These are phyloP conservation scores for Petrocephalus sullivani DNA, from an alignment of 2,797 vertebrate genomes.

Conservation along the genomic window DNA sequence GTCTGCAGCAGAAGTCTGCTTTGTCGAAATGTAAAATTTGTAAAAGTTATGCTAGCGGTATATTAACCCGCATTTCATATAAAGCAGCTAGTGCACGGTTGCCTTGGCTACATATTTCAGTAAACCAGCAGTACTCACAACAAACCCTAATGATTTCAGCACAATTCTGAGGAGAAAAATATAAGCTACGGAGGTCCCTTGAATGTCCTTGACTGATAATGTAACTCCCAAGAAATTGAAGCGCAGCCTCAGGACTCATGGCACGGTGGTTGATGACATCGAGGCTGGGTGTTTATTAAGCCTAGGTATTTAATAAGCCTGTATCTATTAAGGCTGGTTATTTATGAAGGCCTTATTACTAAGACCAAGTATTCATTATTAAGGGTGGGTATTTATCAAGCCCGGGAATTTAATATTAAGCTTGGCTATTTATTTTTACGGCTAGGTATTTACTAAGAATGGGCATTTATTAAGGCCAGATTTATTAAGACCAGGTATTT, in stretches of 20 bases:
- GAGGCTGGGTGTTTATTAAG: neutral
- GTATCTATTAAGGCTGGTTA: neutral
- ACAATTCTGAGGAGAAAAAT: neutral
- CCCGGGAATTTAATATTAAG: neutral
- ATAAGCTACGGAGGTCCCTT: neutral
- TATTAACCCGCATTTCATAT: neutral
- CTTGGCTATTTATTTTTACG: no score
- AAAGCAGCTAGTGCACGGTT: neutral
- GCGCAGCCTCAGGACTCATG: neutral
- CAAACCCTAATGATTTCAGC: neutral
- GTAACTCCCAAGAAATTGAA: slow-evolving; percentile 1
- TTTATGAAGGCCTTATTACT: no score
- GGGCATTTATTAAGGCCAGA: no score
- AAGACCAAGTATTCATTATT: neutral
- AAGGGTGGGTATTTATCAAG: neutral
- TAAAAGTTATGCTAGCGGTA: neutral
- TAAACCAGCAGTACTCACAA: neutral
- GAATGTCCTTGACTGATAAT: neutral
- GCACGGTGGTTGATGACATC: neutral
- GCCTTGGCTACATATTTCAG: neutral
- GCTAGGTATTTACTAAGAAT: no score
- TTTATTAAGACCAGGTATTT: neutral
- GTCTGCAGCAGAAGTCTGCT: neutral
- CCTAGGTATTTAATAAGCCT: neutral
- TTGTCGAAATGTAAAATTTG: neutral